Percentiles rank a stretch among this genome's conserved stretches.
These are phyloP conservation scores for Sinohyriopsis cumingii DNA, from an alignment of 2,888 invertebrate genomes.

Conservation along the genomic window DNA sequence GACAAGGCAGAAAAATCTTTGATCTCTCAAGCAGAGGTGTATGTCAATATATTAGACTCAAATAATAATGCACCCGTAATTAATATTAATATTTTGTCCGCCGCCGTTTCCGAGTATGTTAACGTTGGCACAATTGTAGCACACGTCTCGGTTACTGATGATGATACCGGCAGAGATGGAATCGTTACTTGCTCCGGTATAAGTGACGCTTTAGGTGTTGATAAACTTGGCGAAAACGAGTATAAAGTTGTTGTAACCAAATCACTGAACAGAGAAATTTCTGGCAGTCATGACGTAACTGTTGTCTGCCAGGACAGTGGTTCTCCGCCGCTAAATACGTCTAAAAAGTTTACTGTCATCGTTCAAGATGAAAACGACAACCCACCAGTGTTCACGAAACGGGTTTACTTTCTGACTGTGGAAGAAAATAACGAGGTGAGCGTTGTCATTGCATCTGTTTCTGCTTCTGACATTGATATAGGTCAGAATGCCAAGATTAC, in stretches of 20 bases:
- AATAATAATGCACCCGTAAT: slow-evolving; percentile 92
- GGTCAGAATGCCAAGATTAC: slow-evolving; percentile 48
- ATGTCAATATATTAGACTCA: slow-evolving; percentile 80
- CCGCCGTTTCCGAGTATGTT: slow-evolving; percentile 53
- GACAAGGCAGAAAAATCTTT: slow-evolving; percentile 55
- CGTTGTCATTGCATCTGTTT: slow-evolving; percentile 41
- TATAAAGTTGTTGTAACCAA: slow-evolving; percentile 51
- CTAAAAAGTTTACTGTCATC: slow-evolving; percentile 41
- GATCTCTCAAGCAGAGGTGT: slow-evolving; percentile 50
- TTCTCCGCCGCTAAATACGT: slow-evolving; percentile 37
- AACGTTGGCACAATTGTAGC: slow-evolving; percentile 59
- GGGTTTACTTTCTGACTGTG: slow-evolving; percentile 43
- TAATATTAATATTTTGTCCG: slow-evolving; percentile 54
- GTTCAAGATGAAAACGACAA: slow-evolving; percentile 93
- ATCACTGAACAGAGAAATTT: slow-evolving; percentile 38
- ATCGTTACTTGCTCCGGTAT: slow-evolving; percentile 50
- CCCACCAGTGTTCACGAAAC: slow-evolving; percentile 84
- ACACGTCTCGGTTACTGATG: slow-evolving; percentile 53
- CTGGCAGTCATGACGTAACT: slow-evolving; percentile 30
- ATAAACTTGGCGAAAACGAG: slow-evolving; percentile 49
- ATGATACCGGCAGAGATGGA: slow-evolving; percentile 59
- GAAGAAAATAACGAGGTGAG: slow-evolving; percentile 54
- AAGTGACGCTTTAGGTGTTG: slow-evolving; percentile 52
- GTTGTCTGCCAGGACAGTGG: slow-evolving; percentile 48
- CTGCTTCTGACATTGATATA: slow-evolving; percentile 46